Conservation (phyloP, 2,113 vertebrate species). For the Oryzias celebensis region DNA sequence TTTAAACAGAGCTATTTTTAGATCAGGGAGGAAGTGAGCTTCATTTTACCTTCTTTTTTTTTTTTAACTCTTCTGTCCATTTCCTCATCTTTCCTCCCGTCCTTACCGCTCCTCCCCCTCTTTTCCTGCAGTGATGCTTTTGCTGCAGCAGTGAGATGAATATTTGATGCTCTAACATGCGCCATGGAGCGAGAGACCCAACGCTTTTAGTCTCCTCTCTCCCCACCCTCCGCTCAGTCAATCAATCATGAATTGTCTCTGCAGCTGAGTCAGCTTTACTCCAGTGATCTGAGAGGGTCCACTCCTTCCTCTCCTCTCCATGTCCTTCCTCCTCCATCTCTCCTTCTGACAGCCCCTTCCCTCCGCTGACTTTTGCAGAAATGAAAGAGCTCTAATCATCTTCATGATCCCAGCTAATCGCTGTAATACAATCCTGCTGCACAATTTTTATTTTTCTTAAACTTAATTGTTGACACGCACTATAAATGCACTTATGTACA, state of each 20-base stretch:
- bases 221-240: background rate
- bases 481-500: too few species aligned
- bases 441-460: too few species aligned
- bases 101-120: background rate
- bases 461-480: too few species aligned
- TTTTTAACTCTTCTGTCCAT: background rate
- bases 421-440: background rate
- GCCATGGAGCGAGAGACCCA: conserved; percentile 47
- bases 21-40: conserved; percentile 15
- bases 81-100: background rate
- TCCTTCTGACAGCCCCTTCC: background rate
- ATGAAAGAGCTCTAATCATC: background rate
- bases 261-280: conserved; percentile 27
- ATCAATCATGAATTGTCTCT: background rate
- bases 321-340: background rate
- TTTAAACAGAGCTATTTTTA: conserved; percentile 43
- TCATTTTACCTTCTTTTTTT: background rate
- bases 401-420: background rate
- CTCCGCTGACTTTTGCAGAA: background rate
- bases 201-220: background rate
- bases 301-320: background rate
- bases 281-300: conserved; percentile 9
- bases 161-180: conserved; percentile 60
- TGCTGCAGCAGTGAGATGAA: conserved; percentile 58
- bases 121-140: conserved; percentile 27